Conservation (phyloP, 1,140 invertebrate species). For the Dysdera silvatica region DNA sequence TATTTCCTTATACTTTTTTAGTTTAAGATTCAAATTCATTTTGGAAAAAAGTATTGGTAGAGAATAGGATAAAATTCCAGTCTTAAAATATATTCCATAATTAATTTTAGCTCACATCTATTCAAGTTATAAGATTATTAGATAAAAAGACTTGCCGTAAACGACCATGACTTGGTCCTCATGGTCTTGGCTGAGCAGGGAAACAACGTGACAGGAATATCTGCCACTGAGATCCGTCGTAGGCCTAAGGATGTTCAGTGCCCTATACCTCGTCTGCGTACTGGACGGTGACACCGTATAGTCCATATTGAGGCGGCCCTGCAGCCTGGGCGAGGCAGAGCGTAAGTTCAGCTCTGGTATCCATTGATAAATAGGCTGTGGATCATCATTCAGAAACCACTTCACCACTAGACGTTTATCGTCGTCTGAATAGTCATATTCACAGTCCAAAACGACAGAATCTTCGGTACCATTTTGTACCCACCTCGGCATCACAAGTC, state of each 20-base stretch:
- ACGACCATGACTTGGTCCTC: slow-evolving; percentile 63
- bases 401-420: slow-evolving; percentile 58
- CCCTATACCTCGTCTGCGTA: slow-evolving; percentile 60
- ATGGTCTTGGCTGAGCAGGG: slow-evolving; percentile 59
- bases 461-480: slow-evolving; percentile 57
- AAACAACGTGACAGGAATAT: slow-evolving; percentile 69
- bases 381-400: slow-evolving; percentile 64
- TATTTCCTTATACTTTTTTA: no score
- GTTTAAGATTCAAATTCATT: no score
- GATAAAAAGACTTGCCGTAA: slow-evolving; percentile 42
- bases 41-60: no score
- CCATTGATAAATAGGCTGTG: slow-evolving; percentile 68
- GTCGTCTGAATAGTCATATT: slow-evolving; percentile 54
- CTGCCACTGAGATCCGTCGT: slow-evolving; percentile 65
- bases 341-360: slow-evolving; percentile 56
- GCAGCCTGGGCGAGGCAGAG: slow-evolving; percentile 53
- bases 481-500: slow-evolving; percentile 46
- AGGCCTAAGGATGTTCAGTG: slow-evolving; percentile 62
- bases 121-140: no score
- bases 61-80: no score
- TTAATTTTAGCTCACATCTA: no score
- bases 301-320: slow-evolving; percentile 59
- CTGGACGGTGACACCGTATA: slow-evolving; percentile 56
- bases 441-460: slow-evolving; percentile 66
- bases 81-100: no score